phyloP scores from a whole-genome alignment of 2,888 invertebrate genomes.

The Amblyjoppa fuscipennis region DNA sequence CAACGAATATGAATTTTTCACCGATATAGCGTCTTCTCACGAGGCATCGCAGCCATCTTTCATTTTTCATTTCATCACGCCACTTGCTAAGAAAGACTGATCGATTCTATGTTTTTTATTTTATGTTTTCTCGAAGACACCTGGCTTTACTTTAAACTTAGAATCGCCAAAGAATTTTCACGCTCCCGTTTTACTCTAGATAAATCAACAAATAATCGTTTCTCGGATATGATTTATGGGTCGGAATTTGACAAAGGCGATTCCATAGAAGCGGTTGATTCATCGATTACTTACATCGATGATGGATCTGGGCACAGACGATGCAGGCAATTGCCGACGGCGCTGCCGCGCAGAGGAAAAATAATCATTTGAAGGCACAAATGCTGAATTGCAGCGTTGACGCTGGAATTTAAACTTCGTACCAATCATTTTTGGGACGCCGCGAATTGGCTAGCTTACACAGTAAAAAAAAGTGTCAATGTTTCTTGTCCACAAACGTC shows the following conservation, averaged over 20 bases:
- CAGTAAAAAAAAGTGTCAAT: too few species aligned
- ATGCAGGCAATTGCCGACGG: too few species aligned
- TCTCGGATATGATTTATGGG: background rate
- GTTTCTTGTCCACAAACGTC: too few species aligned
- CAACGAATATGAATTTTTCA: background rate
- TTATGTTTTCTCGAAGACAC: background rate
- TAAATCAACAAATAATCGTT: slow-evolving; percentile 12
- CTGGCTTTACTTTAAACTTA: background rate
- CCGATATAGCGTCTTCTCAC: background rate
- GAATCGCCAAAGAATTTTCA: background rate
- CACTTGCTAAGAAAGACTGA: background rate
- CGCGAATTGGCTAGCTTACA: too few species aligned
- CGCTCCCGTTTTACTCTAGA: background rate
- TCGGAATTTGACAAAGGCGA: background rate
- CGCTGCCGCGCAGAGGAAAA: too few species aligned
- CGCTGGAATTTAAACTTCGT: too few species aligned
- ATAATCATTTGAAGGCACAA: too few species aligned
- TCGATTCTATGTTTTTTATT: background rate
- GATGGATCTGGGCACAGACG: too few species aligned
- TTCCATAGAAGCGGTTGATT: too few species aligned
- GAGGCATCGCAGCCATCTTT: background rate
- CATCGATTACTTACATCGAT: too few species aligned
- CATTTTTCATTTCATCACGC: background rate
- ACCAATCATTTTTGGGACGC: too few species aligned
- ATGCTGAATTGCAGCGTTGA: too few species aligned